Evolutionary conservation across 2,113 vertebrate species (phyloP), one percentile per base, ranked within the genome.

Genomic region (Neoarius graeffei): DNA sequence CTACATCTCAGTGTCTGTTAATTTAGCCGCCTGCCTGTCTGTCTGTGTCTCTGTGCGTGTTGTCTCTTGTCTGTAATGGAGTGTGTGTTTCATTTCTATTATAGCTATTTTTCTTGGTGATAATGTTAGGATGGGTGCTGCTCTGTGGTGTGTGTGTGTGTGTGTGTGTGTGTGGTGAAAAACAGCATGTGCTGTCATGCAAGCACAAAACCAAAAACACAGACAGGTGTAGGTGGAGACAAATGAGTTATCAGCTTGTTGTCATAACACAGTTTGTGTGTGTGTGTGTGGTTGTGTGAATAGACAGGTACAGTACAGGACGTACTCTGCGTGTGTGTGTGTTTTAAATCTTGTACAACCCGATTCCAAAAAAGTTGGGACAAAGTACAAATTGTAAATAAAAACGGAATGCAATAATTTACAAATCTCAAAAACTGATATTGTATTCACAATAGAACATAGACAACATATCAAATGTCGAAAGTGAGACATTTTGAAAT

Each of bases 221-320:
- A 35, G 60, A 42, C 76, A 81, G 20, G 54, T 88, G 87, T 85
- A 84, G 67, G 69, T 67, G 19, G 74, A 50, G 79, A 81, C 14
- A 11, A 85, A 85, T 73, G 30, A 80, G 59, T 27, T 69, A 52
- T 79, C 57, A 64, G 57, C 11, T 64, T 60, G 83, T 60, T 88
- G 83, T 81, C 76, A 48, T 67, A 81, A 81, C 83, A 69, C 59
- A 59, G 69, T 71, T 30, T 35, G 69, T 71, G 69, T 73, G 30
- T 48, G 30, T 42, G 35, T 48, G 69, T 42, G 30, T 73, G 48
- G 69, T 59, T 84, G 60, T 50, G 71, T 85, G 60, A n/a, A 9
- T 84, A 57, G 35, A 42, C 35, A 35, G 69, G 1, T 19, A 60
- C 15, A 17, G 59, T 35, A 35, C 35, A 35, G 35, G 35, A 35